Evolutionary conservation across 2,888 invertebrate genomes (phyloP).

Genomic region (Pterostichus madidus): DNA sequence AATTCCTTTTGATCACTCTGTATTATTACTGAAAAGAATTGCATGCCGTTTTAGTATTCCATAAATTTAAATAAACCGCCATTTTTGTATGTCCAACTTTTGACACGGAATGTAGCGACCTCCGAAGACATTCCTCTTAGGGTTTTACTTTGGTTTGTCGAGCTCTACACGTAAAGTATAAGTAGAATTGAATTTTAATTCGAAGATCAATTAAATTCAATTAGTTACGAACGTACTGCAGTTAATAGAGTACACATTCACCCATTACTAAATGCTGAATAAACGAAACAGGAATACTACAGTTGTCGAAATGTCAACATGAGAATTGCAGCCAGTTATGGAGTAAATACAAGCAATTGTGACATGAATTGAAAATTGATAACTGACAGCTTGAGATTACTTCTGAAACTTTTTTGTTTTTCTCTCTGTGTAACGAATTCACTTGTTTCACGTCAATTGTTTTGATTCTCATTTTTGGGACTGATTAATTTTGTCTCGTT

Average conservation of each 20-base stretch:
- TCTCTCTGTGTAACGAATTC: constrained; percentile 3
- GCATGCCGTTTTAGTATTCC: too few relatives aligned
- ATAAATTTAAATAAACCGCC: too few relatives aligned
- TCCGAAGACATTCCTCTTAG: too few relatives aligned
- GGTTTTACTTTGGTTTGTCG: too few relatives aligned
- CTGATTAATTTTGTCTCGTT: constrained; percentile 39
- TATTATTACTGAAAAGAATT: too few relatives aligned
- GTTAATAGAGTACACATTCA: constrained; percentile 6
- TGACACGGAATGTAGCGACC: too few relatives aligned
- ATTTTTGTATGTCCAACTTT: too few relatives aligned
- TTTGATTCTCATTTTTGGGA: constrained; percentile 35
- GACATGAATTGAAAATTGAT: constrained; percentile 42
- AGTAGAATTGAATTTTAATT: not conserved
- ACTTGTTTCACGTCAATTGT: constrained; percentile 40
- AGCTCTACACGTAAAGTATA: constrained; percentile 1
- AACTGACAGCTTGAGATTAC: constrained; percentile 14
- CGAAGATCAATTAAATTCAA: constrained; percentile 21
- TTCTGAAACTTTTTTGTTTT: constrained; percentile 15
- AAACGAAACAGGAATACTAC: not conserved
- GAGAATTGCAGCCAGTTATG: not conserved
- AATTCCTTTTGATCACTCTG: too few relatives aligned
- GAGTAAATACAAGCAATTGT: constrained; percentile 2
- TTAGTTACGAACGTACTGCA: constrained; percentile 14
- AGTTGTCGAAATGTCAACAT: constrained; percentile 19
- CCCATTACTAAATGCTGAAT: not conserved